A percentile compares a stretch with the other conserved stretches of the same genome.
Conservation (phyloP, 2,797 vertebrate genomes). For the Mormyrus hasselquistii region DNA sequence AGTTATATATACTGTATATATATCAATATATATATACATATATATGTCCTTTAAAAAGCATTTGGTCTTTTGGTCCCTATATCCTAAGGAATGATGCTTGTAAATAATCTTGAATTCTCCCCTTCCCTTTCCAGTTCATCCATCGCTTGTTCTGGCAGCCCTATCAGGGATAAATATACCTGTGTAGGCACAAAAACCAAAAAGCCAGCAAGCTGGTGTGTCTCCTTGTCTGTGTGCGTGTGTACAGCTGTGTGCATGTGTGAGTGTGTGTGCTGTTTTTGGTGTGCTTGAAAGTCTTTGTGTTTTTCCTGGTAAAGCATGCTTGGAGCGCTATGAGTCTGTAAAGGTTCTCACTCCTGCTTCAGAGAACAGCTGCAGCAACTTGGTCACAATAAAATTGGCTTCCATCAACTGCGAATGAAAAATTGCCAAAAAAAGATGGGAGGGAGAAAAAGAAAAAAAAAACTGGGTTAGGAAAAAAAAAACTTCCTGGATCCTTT, state of each 20-base stretch:
- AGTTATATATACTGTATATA: conserved; percentile 53
- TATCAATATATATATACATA: conserved; percentile 36
- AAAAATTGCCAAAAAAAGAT: conserved; percentile 50
- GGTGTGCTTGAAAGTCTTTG: conserved; percentile 55
- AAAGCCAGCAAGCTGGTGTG: conserved; percentile 80
- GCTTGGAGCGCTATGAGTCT: conserved; percentile 76
- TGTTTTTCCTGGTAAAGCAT: conserved; percentile 57
- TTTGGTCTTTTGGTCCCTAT: conserved; percentile 99
- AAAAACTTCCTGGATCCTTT: conserved; percentile 53
- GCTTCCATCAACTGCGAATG: conserved; percentile 13
- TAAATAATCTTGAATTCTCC: conserved; percentile 84
- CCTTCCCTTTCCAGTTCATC: conserved; percentile 54
- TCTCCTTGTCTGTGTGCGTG: conserved; percentile 48
- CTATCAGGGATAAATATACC: conserved; percentile 62
- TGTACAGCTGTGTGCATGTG: conserved; percentile 39
- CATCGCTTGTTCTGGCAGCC: conserved; percentile 63
- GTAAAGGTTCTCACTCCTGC: conserved; percentile 66
- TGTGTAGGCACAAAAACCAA: conserved; percentile 80
- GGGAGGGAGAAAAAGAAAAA: conserved; percentile 48
- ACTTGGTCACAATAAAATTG: conserved; percentile 67
- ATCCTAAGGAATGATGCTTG: conserved; percentile 99
- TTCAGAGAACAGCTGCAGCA: conserved; percentile 75
- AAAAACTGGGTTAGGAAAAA: conserved; percentile 56
- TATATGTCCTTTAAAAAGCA: conserved; percentile 87
- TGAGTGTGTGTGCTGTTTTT: neutral